Evolutionary conservation across 2,888 invertebrate species (phyloP).

Genomic region (Napeogenes inachia): DNA sequence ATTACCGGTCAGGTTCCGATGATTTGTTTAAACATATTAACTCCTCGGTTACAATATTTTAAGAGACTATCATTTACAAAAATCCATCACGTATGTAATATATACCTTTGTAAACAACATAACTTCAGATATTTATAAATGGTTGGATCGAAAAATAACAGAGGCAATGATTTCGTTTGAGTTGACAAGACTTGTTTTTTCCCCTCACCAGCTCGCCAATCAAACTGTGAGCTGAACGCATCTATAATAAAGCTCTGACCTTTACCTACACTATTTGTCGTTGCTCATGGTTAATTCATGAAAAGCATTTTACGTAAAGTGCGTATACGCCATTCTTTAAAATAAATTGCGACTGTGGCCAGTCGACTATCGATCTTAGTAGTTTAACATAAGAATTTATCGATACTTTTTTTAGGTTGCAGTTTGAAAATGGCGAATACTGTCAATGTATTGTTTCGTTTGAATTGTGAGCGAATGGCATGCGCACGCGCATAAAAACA

Average conservation of each 20-base stretch:
- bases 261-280: slow-evolving; percentile 70
- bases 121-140: background rate
- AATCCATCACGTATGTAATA: too few relatives aligned
- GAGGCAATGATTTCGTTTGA: slow-evolving; percentile 27
- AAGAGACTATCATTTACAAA: too few relatives aligned
- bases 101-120: too few relatives aligned
- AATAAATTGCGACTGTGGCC: slow-evolving; percentile 12
- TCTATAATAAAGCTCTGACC: slow-evolving; percentile 68
- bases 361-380: slow-evolving; percentile 27
- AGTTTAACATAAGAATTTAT: slow-evolving; percentile 23
- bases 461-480: slow-evolving; percentile 40
- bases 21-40: too few relatives aligned
- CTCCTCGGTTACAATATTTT: too few relatives aligned
- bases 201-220: slow-evolving; percentile 43
- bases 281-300: slow-evolving; percentile 70
- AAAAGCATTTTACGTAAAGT: slow-evolving; percentile 59
- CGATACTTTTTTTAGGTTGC: slow-evolving; percentile 29
- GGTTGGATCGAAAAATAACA: slow-evolving; percentile 33
- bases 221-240: slow-evolving; percentile 55
- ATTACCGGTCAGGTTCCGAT: background rate
- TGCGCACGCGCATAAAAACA: slow-evolving; percentile 63
- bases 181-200: slow-evolving; percentile 22
- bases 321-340: slow-evolving; percentile 36
- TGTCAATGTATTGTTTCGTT: slow-evolving; percentile 44
- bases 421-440: slow-evolving; percentile 32